A percentile compares a stretch with the other conserved stretches of the same genome.
Conservation (phyloP, 2,797 vertebrate species). For the Diglossa cyanea region DNA sequence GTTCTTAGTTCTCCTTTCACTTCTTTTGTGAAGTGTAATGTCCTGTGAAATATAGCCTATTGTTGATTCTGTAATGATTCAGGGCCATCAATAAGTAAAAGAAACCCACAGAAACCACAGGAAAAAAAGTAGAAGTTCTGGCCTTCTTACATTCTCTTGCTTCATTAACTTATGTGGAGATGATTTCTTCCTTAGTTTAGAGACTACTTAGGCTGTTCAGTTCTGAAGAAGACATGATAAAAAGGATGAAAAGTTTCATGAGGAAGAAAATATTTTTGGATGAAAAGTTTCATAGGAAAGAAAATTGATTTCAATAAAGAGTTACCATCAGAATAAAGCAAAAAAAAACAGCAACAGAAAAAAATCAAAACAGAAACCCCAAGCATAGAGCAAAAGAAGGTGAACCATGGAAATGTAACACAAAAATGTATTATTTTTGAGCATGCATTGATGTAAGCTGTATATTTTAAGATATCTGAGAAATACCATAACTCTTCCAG, state of each 20-base stretch:
- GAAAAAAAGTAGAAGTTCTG: background rate
- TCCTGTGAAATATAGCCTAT: background rate
- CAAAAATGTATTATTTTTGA: background rate
- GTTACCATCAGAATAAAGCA: background rate
- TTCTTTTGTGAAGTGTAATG: background rate
- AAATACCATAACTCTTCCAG: background rate
- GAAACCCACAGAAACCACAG: background rate
- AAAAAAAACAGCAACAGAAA: background rate
- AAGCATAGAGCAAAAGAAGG: background rate
- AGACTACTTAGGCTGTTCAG: background rate
- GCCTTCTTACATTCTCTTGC: background rate
- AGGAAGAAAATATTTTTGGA: background rate
- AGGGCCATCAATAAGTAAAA: background rate
- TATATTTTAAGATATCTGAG: background rate
- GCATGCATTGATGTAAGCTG: background rate
- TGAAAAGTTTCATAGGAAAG: fast-evolving
- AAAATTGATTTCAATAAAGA: background rate
- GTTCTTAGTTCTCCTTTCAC: background rate
- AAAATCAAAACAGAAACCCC: background rate
- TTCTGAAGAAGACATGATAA: background rate
- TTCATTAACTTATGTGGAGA: background rate
- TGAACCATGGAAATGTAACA: background rate
- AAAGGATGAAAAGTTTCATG: background rate
- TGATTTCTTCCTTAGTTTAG: background rate
- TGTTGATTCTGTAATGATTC: background rate